Base-by-base conservation (phyloP, 2,888 invertebrate genomes). In the Parelbella ahira region DNA sequence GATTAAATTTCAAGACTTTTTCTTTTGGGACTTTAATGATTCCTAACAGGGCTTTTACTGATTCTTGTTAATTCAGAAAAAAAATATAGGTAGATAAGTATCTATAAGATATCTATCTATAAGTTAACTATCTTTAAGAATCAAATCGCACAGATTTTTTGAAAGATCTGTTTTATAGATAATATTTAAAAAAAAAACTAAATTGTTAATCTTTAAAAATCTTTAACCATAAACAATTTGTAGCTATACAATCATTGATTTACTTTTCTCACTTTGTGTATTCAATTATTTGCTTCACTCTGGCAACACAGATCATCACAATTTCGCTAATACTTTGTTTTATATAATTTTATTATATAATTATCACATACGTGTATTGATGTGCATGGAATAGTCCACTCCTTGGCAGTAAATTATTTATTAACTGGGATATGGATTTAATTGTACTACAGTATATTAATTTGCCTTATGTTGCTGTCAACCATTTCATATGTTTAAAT, bases 361-460 rank as follows among this genome's bases (percentile, higher is more conserved):
- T 41, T 38, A 44, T 39, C 39, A 44, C 38, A 28, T 33, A 28
- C 23, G 13, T 53, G 45, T 47, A 45, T 48, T 56, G 50, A 53
- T 50, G 48, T 47, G 49, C 50, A 48, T 51, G 42, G 45, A 48
- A 51, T 29, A 48, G 48, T 51, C 47, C 47, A 44, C 47, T 39
- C 33, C 13, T 38, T 65, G 73, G 70, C 74, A 73, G 75, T 73
- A 66, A 57, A 63, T 53, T 56, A 51, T 53, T 48, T 33, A 13
- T 20, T 37, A 21, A 48, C 50, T 57, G 60, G 62, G 82, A 84
- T 84, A 83, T 83, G 83, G 71, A 71, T 60, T 64, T 60, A 61
- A 64, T 81, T 83, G 83, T 83, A 83, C 82, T 83, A 77, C 60
- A 56, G 67, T 39, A 71, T 76, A 68, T 45, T 52, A 51, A 57